Conservation (phyloP, 1,140 invertebrate genomes). For the Macrosteles quadrilineatus region DNA sequence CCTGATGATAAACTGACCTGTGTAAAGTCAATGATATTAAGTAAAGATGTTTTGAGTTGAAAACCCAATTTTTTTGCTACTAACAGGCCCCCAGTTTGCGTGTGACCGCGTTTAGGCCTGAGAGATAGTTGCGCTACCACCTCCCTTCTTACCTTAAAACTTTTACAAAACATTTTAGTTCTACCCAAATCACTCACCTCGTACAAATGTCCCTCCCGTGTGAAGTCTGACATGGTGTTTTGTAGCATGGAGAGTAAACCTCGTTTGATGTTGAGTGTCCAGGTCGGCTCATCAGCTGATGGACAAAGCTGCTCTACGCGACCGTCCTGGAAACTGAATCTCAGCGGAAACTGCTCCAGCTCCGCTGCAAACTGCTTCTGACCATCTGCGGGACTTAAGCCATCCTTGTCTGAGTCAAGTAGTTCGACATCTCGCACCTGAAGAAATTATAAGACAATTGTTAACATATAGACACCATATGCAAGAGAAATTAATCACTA, state of each 20-base stretch:
- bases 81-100: too few relatives aligned
- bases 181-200: neutral
- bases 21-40: too few relatives aligned
- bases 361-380: constrained; percentile 19
- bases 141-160: too few relatives aligned
- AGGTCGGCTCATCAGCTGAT: constrained; percentile 63
- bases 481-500: too few relatives aligned
- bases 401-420: constrained; percentile 24
- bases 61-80: too few relatives aligned
- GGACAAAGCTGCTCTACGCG: constrained; percentile 75
- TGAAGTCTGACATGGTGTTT: constrained; percentile 71
- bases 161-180: too few relatives aligned
- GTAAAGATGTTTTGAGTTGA: too few relatives aligned
- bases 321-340: constrained; percentile 78
- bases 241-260: constrained; percentile 84
- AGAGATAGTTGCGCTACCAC: too few relatives aligned
- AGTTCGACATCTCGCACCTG: constrained; percentile 27
- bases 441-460: neutral
- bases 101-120: too few relatives aligned
- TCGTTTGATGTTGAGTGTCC: constrained; percentile 85
- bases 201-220: constrained; percentile 45
- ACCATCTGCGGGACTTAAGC: neutral
- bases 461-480: too few relatives aligned
- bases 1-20: too few relatives aligned
- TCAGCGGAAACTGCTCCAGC: constrained; percentile 42